Percentiles rank a stretch among this genome's conserved stretches.
Evolutionary conservation across 2,797 vertebrate species (phyloP).

Genomic region (Diglossa cyanea): DNA sequence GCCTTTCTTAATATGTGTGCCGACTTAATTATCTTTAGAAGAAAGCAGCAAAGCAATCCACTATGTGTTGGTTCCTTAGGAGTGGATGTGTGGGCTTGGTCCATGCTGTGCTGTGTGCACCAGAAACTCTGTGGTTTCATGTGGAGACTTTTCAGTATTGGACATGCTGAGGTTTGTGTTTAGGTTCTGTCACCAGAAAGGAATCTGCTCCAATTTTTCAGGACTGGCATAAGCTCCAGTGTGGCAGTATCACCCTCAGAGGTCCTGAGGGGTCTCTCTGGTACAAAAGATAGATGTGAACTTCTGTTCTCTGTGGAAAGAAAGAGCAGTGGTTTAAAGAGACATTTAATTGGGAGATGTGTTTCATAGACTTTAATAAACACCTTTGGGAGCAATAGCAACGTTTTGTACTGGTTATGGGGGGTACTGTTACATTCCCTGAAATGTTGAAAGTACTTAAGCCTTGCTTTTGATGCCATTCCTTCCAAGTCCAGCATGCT

Average conservation of each 20-base stretch:
- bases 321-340: not conserved
- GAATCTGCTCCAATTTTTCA: not conserved
- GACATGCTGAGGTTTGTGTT: not conserved
- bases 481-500: not conserved
- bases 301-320: not conserved
- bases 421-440: not conserved
- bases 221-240: rapidly evolving
- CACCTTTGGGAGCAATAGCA: not conserved
- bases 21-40: not conserved
- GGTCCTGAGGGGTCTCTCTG: not conserved
- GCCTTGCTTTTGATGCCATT: not conserved
- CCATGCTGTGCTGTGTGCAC: rapidly evolving
- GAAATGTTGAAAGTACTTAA: not conserved
- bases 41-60: not conserved
- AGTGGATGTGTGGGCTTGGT: not conserved
- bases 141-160: not conserved
- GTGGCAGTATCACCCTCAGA: not conserved
- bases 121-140: not conserved
- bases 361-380: not conserved
- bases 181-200: not conserved
- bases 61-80: not conserved
- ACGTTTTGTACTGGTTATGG: not conserved
- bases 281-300: not conserved
- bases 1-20: not conserved
- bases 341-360: not conserved